Evolutionary conservation across 2,888 invertebrate species (phyloP).

Genomic region (Panzeria rudis): DNA sequence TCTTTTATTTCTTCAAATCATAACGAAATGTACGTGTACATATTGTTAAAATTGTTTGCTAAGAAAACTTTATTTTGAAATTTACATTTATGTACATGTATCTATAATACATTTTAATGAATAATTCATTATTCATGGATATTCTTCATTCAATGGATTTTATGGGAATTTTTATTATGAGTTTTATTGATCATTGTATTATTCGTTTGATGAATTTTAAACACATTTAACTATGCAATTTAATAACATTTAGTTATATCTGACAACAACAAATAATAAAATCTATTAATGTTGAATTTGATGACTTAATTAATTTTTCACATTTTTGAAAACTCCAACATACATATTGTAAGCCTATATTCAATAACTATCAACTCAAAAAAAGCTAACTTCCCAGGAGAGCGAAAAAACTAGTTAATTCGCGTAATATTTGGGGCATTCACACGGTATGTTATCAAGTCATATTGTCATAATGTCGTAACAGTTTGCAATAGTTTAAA

Average conservation of each 20-base stretch:
- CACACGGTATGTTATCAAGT: too few relatives aligned
- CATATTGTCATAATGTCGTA: too few relatives aligned
- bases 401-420: too few relatives aligned
- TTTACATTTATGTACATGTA: constrained; percentile 8
- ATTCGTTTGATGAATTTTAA: background rate
- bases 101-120: constrained; percentile 8
- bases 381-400: too few relatives aligned
- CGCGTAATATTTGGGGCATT: too few relatives aligned
- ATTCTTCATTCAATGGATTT: constrained; percentile 40
- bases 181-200: constrained; percentile 34
- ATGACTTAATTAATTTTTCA: constrained; percentile 30
- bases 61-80: constrained; percentile 9
- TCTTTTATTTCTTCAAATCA: too few relatives aligned
- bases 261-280: background rate
- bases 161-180: constrained; percentile 32
- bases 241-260: constrained; percentile 11
- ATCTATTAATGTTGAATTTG: background rate
- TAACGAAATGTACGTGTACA: too few relatives aligned
- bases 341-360: too few relatives aligned
- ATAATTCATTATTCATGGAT: constrained; percentile 20
- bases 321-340: too few relatives aligned
- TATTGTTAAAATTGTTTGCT: background rate
- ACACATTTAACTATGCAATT: background rate
- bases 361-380: too few relatives aligned
- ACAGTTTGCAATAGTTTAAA: too few relatives aligned